Conservation (phyloP, 2,113 vertebrate species). For the Vidua macroura region DNA sequence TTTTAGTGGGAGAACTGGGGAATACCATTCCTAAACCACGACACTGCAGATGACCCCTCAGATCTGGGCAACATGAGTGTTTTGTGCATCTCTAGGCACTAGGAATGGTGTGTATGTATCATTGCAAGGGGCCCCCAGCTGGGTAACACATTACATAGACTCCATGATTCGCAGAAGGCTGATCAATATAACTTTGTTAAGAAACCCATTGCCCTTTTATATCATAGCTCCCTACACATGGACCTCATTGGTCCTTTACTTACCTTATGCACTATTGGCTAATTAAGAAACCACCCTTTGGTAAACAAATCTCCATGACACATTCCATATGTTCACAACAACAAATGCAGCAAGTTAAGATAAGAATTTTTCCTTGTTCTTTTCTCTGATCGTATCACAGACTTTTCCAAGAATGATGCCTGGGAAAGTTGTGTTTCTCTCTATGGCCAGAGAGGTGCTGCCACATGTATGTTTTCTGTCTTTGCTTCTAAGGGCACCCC, state of each 20-base stretch:
- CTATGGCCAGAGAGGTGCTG: neutral
- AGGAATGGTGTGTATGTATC: neutral
- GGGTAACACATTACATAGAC: neutral
- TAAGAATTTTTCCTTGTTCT: neutral
- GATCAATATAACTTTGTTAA: neutral
- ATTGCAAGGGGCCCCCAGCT: no score
- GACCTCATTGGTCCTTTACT: neutral
- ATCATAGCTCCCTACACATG: neutral
- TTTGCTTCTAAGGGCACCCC: neutral
- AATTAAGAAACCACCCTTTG: neutral
- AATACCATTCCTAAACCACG: fast-evolving
- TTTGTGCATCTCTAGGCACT: neutral
- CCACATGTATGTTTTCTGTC: neutral
- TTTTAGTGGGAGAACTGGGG: neutral
- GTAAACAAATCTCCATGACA: neutral
- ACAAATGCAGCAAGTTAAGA: neutral
- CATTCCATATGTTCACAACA: neutral
- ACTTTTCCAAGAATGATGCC: neutral
- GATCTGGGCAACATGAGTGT: neutral
- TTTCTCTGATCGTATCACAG: neutral
- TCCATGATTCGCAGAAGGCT: neutral
- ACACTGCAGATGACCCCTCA: neutral
- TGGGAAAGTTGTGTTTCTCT: neutral
- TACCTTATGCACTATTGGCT: neutral
- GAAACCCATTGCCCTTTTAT: neutral